Percentiles rank a stretch among this genome's conserved stretches.
phyloP scores from a whole-genome alignment of 2,888 invertebrate genomes.

The Oegoconia quadripuncta region DNA sequence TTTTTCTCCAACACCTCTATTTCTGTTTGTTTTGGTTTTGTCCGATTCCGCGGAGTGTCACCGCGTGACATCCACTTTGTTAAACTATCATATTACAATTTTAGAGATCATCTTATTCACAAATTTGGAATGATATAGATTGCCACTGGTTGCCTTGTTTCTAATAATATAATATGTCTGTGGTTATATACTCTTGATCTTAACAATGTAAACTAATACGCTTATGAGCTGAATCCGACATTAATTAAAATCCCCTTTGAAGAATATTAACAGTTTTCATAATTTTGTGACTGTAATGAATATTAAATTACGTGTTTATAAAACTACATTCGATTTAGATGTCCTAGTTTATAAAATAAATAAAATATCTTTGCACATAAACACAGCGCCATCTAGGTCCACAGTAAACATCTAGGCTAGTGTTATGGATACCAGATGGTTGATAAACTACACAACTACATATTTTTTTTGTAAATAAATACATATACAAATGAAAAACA shows the following conservation, averaged over 20 bases:
- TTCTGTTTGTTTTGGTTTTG: constrained; percentile 74
- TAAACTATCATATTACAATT: constrained; percentile 63
- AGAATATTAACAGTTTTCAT: not conserved
- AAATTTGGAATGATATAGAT: not conserved
- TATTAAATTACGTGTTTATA: not conserved
- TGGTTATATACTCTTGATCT: not conserved
- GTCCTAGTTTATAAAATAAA: too few relatives aligned
- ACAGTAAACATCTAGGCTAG: too few relatives aligned
- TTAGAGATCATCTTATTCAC: constrained; percentile 27
- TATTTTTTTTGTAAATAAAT: too few relatives aligned
- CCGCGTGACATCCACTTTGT: constrained; percentile 53
- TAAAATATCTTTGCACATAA: too few relatives aligned
- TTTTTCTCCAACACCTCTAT: constrained; percentile 41
- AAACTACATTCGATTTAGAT: not conserved
- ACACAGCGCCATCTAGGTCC: too few relatives aligned
- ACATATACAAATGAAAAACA: too few relatives aligned
- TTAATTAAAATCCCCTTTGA: not conserved
- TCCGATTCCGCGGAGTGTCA: constrained; percentile 53
- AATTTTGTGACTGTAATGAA: too few relatives aligned
- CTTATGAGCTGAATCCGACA: not conserved
- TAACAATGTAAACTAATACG: not conserved
- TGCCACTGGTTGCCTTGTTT: too few relatives aligned
- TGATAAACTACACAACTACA: too few relatives aligned
- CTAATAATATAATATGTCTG: too few relatives aligned
- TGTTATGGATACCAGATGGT: too few relatives aligned